These are phyloP conservation scores for Lepus americanus DNA, from an alignment of 2,113 vertebrate species.

Conservation along the genomic window DNA sequence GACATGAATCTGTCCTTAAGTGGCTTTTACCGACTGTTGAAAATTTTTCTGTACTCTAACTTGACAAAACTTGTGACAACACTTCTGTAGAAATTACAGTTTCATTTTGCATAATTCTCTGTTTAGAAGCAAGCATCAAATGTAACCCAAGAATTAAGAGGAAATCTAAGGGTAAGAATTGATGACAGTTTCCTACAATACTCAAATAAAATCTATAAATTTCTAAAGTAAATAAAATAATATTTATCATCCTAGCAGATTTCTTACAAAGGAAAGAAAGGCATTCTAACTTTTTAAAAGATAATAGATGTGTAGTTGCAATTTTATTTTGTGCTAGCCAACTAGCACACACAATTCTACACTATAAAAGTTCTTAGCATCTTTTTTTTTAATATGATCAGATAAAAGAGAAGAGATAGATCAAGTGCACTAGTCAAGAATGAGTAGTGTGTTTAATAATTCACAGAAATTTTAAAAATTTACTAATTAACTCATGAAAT, in stretches of 20 bases:
- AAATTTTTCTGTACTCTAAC: background rate
- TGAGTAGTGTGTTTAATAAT: background rate
- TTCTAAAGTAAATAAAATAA: background rate
- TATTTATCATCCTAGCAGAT: background rate
- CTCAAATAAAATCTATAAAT: background rate
- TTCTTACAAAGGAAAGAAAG: background rate
- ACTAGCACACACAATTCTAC: background rate
- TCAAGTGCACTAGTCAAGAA: background rate
- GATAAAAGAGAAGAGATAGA: background rate
- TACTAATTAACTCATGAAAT: background rate
- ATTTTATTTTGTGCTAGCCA: background rate
- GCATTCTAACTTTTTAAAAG: background rate
- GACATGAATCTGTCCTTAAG: background rate
- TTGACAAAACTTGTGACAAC: slow-evolving; percentile 13
- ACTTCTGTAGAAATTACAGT: slow-evolving; percentile 25
- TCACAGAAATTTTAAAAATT: background rate
- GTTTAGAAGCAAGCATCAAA: slow-evolving; percentile 21
- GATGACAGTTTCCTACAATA: background rate
- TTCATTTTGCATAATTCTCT: slow-evolving; percentile 24
- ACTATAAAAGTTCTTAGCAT: background rate
- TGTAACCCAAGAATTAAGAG: background rate
- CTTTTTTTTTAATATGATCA: background rate
- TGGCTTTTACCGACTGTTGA: background rate
- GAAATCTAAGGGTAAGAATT: background rate
- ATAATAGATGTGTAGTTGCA: background rate